Base-by-base conservation (phyloP, 2,113 vertebrate species). In the Sterna hirundo region DNA sequence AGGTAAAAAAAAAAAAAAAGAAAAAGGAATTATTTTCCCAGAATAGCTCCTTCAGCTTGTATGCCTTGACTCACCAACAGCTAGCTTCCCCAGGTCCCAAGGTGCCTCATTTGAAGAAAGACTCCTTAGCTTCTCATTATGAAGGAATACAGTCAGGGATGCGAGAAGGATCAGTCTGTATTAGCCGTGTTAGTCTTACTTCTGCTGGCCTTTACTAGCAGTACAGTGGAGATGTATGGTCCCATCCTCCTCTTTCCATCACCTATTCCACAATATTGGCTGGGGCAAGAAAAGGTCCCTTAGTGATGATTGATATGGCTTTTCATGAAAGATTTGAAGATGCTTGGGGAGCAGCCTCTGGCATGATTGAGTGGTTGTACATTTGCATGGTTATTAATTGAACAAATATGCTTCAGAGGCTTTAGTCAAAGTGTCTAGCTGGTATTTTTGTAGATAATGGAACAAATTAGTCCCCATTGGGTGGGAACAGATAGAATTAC, bases 391-490 rank as follows among this genome's bases (percentile, higher is more conserved):
- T 77, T 94, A n/a, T 87, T 94, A 89, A 58, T 90, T 93, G 91
- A 94, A 87, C 57, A 88, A 80, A 86, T 86, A 44, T 0, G 19
- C 51, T 94, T 91, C 84, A 85, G 66, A 90, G 71, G 75, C 84
- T 88, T 93, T 85, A 51, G 15, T 88, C 64, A 71, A 71, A 95
- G 46, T 74, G 47, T 85, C 55, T 90, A 36, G 75, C 64, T 87
- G 58, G 47, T 91, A 81, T 94, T 96, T 96, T 91, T 93, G 90
- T 55, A 95, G 89, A 83, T 96, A 88, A 83, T 64, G 58, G 71
- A 94, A 94, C 75, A 93, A 91, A 88, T 94, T 93, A 93, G 42
- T 83, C 78, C 34, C 18, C 14, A 92, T 94, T 87, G 82, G 51
- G 84, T 93, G 82, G 65, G 49, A 94, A 76, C 40, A 92, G 79